These are phyloP conservation scores for Hybos culiciformis DNA, from an alignment of 2,888 invertebrate species.

Conservation along the genomic window DNA sequence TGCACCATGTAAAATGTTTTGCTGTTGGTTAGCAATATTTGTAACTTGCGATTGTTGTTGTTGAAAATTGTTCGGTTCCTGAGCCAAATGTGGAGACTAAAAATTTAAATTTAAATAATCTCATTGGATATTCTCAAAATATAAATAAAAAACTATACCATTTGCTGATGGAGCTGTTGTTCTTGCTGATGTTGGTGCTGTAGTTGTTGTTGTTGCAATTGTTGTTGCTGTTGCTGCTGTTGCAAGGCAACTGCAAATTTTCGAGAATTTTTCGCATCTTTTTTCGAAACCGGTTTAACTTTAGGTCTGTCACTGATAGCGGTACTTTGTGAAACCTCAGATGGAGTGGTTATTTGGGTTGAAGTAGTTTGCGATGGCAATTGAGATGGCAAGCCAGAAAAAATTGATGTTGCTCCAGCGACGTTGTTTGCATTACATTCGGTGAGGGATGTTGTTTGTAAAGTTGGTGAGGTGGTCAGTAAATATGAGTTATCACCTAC, in stretches of 20 bases:
- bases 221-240: conserved; percentile 29
- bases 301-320: conserved; percentile 74
- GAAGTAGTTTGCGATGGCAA: conserved; percentile 16
- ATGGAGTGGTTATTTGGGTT: conserved; percentile 33
- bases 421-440: too few relatives aligned
- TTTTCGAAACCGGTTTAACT: conserved; percentile 67
- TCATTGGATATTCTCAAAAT: not conserved
- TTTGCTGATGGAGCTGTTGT: conserved; percentile 9
- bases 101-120: not conserved
- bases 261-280: conserved; percentile 60
- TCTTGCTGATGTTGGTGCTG: conserved; percentile 17
- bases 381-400: conserved; percentile 13
- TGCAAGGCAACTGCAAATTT: conserved; percentile 40
- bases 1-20: not conserved
- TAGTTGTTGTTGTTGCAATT: conserved; percentile 28
- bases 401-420: conserved; percentile 6
- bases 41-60: conserved; percentile 21
- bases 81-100: conserved; percentile 19
- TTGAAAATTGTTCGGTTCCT: conserved; percentile 20
- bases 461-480: too few relatives aligned
- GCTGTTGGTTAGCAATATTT: not conserved
- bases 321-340: conserved; percentile 44
- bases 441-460: too few relatives aligned
- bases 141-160: not conserved
- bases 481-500: too few relatives aligned